Conservation (phyloP, 1,140 invertebrate species). For the Carposina sasakii region DNA sequence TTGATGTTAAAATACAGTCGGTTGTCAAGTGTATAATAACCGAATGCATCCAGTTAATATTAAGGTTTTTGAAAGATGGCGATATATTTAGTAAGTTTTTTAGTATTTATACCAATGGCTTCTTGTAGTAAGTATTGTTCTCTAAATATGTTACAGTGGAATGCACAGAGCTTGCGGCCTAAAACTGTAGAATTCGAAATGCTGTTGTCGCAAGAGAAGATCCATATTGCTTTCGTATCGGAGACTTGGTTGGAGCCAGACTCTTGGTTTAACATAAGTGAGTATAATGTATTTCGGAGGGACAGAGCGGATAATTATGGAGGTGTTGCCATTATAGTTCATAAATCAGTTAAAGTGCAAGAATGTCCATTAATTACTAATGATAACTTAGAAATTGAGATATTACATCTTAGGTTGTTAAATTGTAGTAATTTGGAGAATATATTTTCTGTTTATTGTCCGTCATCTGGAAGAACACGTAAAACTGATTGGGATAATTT, state of each 20-base stretch:
- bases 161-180: neutral
- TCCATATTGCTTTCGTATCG: slow-evolving; percentile 4
- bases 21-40: too few species aligned
- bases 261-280: neutral
- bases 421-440: slow-evolving; percentile 4
- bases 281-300: slow-evolving; percentile 2
- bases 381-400: neutral
- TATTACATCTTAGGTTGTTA: neutral
- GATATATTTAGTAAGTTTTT: neutral
- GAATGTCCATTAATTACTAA: neutral
- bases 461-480: neutral
- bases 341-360: slow-evolving; percentile 3
- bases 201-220: slow-evolving; percentile 8
- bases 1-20: neutral
- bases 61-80: too few species aligned
- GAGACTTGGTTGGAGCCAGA: slow-evolving; percentile 6
- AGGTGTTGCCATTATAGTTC: neutral
- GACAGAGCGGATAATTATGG: slow-evolving; percentile 9
- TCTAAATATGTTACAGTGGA: slow-evolving; percentile 4
- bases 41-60: too few species aligned
- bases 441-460: slow-evolving; percentile 6
- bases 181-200: slow-evolving; percentile 2
- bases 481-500: slow-evolving; percentile 5
- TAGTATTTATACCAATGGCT: neutral
- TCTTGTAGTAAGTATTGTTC: neutral